Conservation (phyloP, 2,888 invertebrate genomes). For the Lasioglossum lativentre region DNA sequence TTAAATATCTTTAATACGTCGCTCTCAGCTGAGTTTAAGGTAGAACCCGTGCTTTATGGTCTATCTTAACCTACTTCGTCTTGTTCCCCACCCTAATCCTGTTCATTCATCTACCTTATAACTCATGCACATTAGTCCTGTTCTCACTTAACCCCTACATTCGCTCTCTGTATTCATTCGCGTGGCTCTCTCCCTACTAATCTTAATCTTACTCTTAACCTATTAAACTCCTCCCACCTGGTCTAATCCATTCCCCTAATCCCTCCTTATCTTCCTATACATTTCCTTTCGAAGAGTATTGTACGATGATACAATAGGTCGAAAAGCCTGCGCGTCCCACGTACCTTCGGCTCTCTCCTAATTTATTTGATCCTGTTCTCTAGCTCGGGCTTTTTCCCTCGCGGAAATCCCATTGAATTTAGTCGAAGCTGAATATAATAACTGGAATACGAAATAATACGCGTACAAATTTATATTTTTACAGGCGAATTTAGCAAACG, state of each 20-base stretch:
- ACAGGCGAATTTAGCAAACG: no score
- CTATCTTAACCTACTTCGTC: slow-evolving; percentile 7
- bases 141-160: neutral
- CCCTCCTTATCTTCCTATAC: neutral
- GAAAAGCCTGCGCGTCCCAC: neutral
- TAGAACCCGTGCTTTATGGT: neutral
- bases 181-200: neutral
- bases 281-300: neutral
- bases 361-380: neutral
- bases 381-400: neutral
- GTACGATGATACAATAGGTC: neutral
- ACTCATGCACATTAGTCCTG: slow-evolving; percentile 12
- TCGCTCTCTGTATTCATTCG: slow-evolving; percentile 9
- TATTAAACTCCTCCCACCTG: neutral
- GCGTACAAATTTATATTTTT: no score
- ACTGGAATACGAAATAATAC: neutral
- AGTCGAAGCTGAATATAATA: neutral
- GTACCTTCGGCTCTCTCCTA: neutral
- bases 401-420: neutral
- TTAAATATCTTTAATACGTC: neutral
- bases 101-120: slow-evolving; percentile 12
- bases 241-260: neutral
- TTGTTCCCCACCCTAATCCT: slow-evolving; percentile 7
- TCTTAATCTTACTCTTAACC: slow-evolving; percentile 10
- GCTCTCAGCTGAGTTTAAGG: neutral